A percentile compares a stretch with the other conserved stretches of the same genome.
These are phyloP conservation scores for Chitala chitala DNA, from an alignment of 2,113 vertebrate genomes.

Conservation along the genomic window DNA sequence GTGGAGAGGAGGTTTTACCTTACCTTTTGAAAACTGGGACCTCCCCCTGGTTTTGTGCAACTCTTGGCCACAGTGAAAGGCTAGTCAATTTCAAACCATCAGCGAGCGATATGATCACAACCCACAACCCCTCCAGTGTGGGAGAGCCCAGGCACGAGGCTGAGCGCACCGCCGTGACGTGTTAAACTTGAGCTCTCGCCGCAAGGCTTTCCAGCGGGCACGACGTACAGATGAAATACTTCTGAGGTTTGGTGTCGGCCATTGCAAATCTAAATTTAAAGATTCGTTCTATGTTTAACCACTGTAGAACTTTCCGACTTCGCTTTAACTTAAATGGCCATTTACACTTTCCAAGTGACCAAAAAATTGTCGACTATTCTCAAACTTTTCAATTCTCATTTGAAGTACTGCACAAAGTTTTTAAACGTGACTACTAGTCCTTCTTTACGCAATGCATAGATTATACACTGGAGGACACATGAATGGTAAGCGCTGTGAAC, in stretches of 20 bases:
- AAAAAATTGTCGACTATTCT: background rate
- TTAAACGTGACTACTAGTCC: too few relatives aligned
- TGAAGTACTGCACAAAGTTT: too few relatives aligned
- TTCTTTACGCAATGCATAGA: too few relatives aligned
- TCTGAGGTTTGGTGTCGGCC: background rate
- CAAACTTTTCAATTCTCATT: too few relatives aligned
- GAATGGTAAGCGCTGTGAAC: too few relatives aligned
- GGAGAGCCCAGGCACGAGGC: background rate
- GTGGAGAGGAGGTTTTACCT: background rate
- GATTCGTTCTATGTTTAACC: background rate
- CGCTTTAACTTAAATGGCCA: background rate
- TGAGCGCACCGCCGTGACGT: constrained; percentile 1
- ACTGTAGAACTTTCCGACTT: background rate
- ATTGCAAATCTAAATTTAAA: constrained; percentile 14
- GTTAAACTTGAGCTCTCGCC: background rate
- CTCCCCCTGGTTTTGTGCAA: background rate
- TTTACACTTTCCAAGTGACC: background rate
- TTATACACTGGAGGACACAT: too few relatives aligned
- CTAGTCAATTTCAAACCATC: background rate
- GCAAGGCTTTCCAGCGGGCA: constrained; percentile 7
- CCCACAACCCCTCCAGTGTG: background rate
- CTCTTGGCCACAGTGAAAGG: background rate
- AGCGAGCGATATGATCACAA: background rate
- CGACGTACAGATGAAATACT: background rate
- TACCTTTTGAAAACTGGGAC: background rate